Percentiles rank a stretch among this genome's conserved stretches.
Conservation (phyloP, 2,888 invertebrate species). For the Orthosia incerta region DNA sequence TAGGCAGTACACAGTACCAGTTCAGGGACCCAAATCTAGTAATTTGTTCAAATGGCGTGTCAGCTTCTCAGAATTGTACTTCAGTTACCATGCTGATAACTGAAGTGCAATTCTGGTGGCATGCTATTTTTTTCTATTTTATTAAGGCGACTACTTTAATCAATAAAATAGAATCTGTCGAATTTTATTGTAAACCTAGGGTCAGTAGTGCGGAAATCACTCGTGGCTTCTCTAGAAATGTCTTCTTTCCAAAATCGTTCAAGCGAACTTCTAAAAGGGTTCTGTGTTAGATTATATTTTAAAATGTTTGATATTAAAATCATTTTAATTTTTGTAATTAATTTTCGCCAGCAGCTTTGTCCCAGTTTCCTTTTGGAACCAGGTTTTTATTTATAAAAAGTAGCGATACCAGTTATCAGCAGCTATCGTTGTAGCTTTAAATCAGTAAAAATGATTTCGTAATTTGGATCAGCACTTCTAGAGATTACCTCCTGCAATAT, state of each 20-base stretch:
- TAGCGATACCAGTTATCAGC: background rate
- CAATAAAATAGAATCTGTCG: no score
- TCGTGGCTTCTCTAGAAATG: background rate
- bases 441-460: no score
- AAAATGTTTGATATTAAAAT: background rate
- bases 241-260: background rate
- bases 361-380: background rate
- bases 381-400: background rate
- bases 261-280: background rate
- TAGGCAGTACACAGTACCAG: background rate
- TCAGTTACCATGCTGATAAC: background rate
- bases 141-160: no score
- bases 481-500: no score
- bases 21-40: no score
- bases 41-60: background rate
- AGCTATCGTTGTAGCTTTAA: no score
- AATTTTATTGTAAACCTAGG: no score
- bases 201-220: slow-evolving; percentile 12
- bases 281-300: background rate
- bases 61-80: background rate
- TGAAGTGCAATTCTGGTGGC: background rate
- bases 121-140: background rate
- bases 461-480: no score
- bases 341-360: background rate
- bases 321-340: background rate